Percentiles rank a stretch among this genome's conserved stretches.
phyloP scores from a whole-genome alignment of 2,888 invertebrate species.

The Tolmerus cingulatus region DNA sequence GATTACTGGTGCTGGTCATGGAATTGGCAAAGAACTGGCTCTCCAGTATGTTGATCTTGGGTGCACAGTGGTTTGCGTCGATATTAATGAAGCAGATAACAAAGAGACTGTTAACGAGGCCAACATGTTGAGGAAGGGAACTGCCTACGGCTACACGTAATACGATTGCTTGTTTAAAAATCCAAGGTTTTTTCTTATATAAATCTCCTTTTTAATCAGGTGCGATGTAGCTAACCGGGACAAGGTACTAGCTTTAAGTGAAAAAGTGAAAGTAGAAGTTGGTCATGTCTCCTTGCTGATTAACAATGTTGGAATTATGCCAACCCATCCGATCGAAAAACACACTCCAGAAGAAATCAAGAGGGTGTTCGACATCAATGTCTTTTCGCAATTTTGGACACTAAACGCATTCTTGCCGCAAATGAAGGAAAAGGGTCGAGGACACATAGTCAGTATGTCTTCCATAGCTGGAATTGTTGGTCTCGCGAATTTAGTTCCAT shows the following conservation, averaged over 20 bases:
- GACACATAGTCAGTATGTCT: slow-evolving; percentile 79
- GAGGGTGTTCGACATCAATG: slow-evolving; percentile 78
- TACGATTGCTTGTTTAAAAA: slow-evolving; percentile 40
- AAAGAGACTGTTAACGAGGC: slow-evolving; percentile 72
- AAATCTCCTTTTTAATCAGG: slow-evolving; percentile 59
- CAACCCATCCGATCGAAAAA: slow-evolving; percentile 74
- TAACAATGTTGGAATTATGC: slow-evolving; percentile 90
- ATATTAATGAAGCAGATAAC: slow-evolving; percentile 76
- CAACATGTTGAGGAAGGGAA: slow-evolving; percentile 55
- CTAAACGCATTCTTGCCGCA: slow-evolving; percentile 78
- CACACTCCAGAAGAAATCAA: slow-evolving; percentile 74
- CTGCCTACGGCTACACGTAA: slow-evolving; percentile 64
- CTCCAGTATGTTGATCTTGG: slow-evolving; percentile 75
- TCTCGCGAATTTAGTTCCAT: slow-evolving; percentile 78
- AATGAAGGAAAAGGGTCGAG: slow-evolving; percentile 77
- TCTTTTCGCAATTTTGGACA: slow-evolving; percentile 80
- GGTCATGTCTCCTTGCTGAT: slow-evolving; percentile 81
- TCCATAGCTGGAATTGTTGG: slow-evolving; percentile 81
- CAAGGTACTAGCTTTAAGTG: slow-evolving; percentile 71
- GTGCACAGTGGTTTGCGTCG: slow-evolving; percentile 78
- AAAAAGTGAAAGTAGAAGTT: slow-evolving; percentile 72
- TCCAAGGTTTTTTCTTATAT: neutral
- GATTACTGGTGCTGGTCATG: slow-evolving; percentile 88
- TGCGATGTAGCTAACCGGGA: slow-evolving; percentile 80
- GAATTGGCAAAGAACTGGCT: slow-evolving; percentile 82